A percentile compares a stretch with the other conserved stretches of the same genome.
These are phyloP conservation scores for Lissocephala sabroskyi DNA, from an alignment of 2,888 invertebrate species.

Conservation along the genomic window DNA sequence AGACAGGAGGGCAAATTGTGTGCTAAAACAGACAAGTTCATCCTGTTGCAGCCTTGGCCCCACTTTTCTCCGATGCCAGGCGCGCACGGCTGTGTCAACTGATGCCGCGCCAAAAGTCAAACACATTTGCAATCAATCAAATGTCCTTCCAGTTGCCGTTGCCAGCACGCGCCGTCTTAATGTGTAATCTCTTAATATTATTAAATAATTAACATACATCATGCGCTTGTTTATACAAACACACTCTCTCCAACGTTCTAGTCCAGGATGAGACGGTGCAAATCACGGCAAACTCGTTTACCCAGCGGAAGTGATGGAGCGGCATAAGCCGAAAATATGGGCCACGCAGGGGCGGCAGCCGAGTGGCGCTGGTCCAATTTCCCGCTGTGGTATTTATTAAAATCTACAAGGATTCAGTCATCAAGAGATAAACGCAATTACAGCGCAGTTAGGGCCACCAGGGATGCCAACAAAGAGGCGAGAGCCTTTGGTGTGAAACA, in stretches of 20 bases:
- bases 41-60: too few species aligned
- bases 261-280: too few species aligned
- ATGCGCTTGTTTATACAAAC: constrained; percentile 41
- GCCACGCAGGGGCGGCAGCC: too few species aligned
- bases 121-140: constrained; percentile 3
- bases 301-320: too few species aligned
- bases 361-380: not conserved
- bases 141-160: too few species aligned
- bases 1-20: not conserved
- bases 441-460: constrained; percentile 32
- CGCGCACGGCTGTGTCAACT: too few species aligned
- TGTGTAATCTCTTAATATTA: constrained; percentile 57
- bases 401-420: constrained; percentile 40
- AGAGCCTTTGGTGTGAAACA: constrained; percentile 39
- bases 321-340: too few species aligned
- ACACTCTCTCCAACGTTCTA: too few species aligned
- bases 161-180: too few species aligned
- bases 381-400: constrained; percentile 25
- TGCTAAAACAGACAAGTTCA: too few species aligned
- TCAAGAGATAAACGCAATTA: constrained; percentile 62
- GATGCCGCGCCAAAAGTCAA: not conserved
- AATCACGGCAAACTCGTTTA: too few species aligned
- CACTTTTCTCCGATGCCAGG: too few species aligned
- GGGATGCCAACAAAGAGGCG: not conserved
- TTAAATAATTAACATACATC: constrained; percentile 58